phyloP scores from a whole-genome alignment of 2,888 invertebrate genomes.

The Ferdinandea cuprea region DNA sequence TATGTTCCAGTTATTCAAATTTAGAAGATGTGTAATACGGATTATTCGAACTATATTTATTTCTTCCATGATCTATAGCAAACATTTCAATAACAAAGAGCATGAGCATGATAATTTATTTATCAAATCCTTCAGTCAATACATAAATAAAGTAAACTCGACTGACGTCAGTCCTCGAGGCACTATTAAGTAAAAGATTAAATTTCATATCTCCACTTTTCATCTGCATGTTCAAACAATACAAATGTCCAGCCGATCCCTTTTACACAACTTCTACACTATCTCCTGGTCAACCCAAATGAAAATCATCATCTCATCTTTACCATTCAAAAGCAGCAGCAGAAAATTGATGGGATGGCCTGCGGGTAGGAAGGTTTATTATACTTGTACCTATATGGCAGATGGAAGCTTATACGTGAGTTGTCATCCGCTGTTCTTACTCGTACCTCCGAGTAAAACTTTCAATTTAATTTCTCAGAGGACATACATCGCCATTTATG shows the following conservation, averaged over 20 bases:
- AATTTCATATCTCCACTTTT: slow-evolving; percentile 19
- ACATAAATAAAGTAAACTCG: too few relatives aligned
- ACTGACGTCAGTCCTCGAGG: too few relatives aligned
- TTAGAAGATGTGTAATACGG: too few relatives aligned
- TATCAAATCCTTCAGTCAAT: too few relatives aligned
- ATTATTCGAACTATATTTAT: too few relatives aligned
- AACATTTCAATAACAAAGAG: too few relatives aligned
- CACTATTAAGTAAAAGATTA: slow-evolving; percentile 1
- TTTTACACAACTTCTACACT: slow-evolving; percentile 5
- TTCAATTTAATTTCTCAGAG: slow-evolving; percentile 67
- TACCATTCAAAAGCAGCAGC: slow-evolving; percentile 33
- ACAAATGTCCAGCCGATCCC: slow-evolving; percentile 5
- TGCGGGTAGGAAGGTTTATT: too few relatives aligned
- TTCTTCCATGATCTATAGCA: too few relatives aligned
- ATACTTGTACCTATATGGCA: slow-evolving; percentile 1
- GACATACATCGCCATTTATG: slow-evolving; percentile 41
- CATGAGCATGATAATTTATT: too few relatives aligned
- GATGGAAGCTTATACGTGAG: slow-evolving; percentile 27
- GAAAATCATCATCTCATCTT: slow-evolving; percentile 37
- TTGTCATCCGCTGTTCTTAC: slow-evolving; percentile 28
- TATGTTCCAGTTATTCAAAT: too few relatives aligned
- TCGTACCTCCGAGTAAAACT: slow-evolving; percentile 21
- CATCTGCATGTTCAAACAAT: slow-evolving; percentile 8
- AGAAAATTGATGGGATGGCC: slow-evolving; percentile 25
- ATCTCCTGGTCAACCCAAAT: slow-evolving; percentile 48